Base-by-base conservation (phyloP, 1,140 invertebrate genomes). In the Ctenoplectra terminalis region DNA sequence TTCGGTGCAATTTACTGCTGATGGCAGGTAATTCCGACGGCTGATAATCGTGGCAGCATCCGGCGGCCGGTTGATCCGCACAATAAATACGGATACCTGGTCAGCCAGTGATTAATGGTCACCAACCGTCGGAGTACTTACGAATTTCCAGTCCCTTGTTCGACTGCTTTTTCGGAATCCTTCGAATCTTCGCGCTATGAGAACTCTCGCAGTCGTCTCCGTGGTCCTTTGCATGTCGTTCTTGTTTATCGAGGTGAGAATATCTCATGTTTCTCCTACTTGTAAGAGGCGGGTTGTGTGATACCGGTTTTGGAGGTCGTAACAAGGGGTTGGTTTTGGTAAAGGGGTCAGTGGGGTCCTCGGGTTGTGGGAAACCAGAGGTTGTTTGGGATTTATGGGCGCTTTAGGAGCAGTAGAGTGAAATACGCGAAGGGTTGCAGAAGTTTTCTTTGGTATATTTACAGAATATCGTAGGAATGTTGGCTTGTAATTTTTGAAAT, bases 1-100 rank as follows among this genome's bases (percentile, higher is more conserved):
- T 40, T 37, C 31, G 61, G 43, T 78, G 81, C 81, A 84, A 88
- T 89, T 87, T 86, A 88, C 81, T 83, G 86, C 79, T 87, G 87
- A 89, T 88, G 83, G 72, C 61, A 77, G 82, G 81, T 76, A 88
- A 90, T 90, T 89, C 72, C 78, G 80, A 69, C 75, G 40, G 26
- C 82, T 84, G 87, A 88, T 89, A 90, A 90, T 88, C 76, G 76
- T 60, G 69, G 61, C 75, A 67, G 74, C 84, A 83, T 90, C 82
- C 87, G 86, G 37, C 37, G 37, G 76, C 78, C 60, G 31, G 61
- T 54, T 81, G 82, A 86, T 87, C 80, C 81, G 71, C 75, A 85
- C 84, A 85, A 89, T 90, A 88, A 88, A 86, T 89, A 89, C 80
- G 46, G 78, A 84, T 87, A 85, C 67, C 48, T 54, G 54, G 61